phyloP scores from a whole-genome alignment of 2,888 invertebrate species.

The Chorisops tibialis region DNA sequence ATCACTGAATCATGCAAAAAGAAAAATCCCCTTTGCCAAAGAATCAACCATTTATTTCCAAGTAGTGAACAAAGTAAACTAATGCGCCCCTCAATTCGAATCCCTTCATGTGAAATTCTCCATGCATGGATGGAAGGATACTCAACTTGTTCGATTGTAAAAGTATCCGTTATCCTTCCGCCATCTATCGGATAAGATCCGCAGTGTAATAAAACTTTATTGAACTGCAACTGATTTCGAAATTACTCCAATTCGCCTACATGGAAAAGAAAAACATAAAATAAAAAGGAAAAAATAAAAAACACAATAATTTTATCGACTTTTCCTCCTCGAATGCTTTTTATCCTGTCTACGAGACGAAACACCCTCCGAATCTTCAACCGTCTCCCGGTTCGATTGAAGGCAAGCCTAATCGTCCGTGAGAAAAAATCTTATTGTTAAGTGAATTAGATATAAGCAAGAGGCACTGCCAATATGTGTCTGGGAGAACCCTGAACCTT shows the following conservation, averaged over 20 bases:
- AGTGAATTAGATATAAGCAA: constrained; percentile 33
- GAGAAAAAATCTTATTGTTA: constrained; percentile 32
- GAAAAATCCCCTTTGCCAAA: constrained; percentile 6
- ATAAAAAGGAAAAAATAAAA: not conserved
- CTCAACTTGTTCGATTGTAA: not conserved
- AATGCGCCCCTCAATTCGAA: not conserved
- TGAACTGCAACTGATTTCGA: constrained; percentile 34
- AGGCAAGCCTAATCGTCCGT: constrained; percentile 31
- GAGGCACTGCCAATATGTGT: constrained; percentile 23
- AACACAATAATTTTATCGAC: not conserved
- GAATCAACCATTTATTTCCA: constrained; percentile 17
- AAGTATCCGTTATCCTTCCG: not conserved
- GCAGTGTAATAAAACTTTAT: constrained; percentile 33
- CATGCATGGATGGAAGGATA: constrained; percentile 6
- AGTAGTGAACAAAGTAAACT: constrained; percentile 11
- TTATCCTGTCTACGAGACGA: not conserved
- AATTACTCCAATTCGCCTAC: constrained; percentile 30
- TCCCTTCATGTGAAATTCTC: not conserved
- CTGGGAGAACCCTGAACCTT: no score
- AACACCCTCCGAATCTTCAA: not conserved
- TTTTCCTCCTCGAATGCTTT: constrained; percentile 7
- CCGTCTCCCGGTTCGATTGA: constrained; percentile 19
- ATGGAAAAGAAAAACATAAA: not conserved
- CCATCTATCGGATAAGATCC: constrained; percentile 8
- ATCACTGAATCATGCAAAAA: constrained; percentile 30